Percentiles rank a stretch among this genome's conserved stretches.
Evolutionary conservation across 2,113 vertebrate genomes (phyloP).

Genomic region (Condylura cristata): DNA sequence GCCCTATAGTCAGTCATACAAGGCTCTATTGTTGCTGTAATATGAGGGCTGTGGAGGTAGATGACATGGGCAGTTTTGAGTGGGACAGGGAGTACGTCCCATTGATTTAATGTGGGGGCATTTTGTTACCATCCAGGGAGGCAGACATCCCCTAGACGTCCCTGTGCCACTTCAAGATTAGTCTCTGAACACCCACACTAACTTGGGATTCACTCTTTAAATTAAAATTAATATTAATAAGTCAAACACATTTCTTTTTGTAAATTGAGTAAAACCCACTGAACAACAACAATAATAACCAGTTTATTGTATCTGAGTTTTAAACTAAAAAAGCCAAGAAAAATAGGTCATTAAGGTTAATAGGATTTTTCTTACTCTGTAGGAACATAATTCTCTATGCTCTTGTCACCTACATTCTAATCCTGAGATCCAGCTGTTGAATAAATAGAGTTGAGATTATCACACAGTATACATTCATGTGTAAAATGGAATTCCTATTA

Average conservation of each 20-base stretch:
- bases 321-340: slow-evolving; percentile 57
- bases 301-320: slow-evolving; percentile 32
- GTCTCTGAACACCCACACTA: not conserved
- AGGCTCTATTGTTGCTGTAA: not conserved
- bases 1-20: not conserved
- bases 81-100: not conserved
- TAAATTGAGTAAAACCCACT: not conserved
- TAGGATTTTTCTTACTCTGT: slow-evolving; percentile 58
- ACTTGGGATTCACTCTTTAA: not conserved
- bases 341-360: slow-evolving; percentile 72
- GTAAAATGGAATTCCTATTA: slow-evolving; percentile 80
- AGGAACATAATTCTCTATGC: slow-evolving; percentile 61
- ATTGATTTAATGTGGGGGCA: not conserved
- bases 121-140: not conserved
- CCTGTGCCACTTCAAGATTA: slow-evolving; percentile 3
- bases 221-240: slow-evolving; percentile 43
- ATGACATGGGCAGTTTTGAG: not conserved
- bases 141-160: not conserved
- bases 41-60: not conserved
- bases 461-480: slow-evolving; percentile 71
- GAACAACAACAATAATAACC: slow-evolving; percentile 52
- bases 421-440: slow-evolving; percentile 76
- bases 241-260: slow-evolving; percentile 1
- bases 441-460: slow-evolving; percentile 82
- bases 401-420: slow-evolving; percentile 75